A percentile compares a stretch with the other conserved stretches of the same genome.
Conservation (phyloP, 2,113 vertebrate species). For the Callaeas wilsoni region DNA sequence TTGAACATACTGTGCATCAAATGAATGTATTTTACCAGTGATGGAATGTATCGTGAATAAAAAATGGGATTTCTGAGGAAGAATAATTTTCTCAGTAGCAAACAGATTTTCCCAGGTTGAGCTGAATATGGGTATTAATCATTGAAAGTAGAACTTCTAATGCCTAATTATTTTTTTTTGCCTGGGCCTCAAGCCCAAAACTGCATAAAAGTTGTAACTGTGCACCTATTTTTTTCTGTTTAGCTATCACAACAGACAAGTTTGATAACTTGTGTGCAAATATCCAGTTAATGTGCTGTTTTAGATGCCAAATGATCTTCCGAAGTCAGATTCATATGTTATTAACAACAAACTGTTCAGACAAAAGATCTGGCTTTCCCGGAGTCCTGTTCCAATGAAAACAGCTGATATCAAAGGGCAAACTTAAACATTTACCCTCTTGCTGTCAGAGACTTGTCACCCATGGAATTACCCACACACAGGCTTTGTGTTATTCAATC, state of each 20-base stretch:
- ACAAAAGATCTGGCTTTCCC: background rate
- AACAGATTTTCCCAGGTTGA: background rate
- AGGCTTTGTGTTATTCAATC: background rate
- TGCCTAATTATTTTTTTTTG: background rate
- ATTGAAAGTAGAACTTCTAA: background rate
- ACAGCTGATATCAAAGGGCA: background rate
- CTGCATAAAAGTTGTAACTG: background rate
- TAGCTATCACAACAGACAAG: background rate
- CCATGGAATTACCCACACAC: background rate
- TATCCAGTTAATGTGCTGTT: background rate
- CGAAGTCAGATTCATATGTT: background rate
- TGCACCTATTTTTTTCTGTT: background rate
- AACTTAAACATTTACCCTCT: accelerated
- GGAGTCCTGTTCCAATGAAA: background rate
- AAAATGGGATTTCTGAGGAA: background rate
- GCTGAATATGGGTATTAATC: background rate
- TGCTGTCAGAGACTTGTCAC: background rate
- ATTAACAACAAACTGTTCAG: background rate
- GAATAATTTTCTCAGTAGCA: background rate
- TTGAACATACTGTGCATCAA: background rate
- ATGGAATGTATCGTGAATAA: background rate
- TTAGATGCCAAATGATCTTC: background rate
- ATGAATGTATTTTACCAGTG: background rate
- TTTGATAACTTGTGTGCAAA: background rate
- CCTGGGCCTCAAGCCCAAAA: background rate